Evolutionary conservation across 2,797 vertebrate genomes (phyloP), one percentile per base, ranked within the genome.

Genomic region (Spinus pinus): DNA sequence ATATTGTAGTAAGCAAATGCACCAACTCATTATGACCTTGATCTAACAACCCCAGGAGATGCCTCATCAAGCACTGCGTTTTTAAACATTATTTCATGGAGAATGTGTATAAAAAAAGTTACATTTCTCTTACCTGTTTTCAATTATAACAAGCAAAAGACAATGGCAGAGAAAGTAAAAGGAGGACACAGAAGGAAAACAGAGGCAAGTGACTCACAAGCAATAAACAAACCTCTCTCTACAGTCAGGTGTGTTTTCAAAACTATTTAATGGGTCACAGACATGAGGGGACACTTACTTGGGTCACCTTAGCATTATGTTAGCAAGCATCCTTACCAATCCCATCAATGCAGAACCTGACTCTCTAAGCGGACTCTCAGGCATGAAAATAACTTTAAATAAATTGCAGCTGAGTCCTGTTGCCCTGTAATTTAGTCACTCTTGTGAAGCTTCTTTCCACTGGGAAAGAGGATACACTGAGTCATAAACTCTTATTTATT

Each of bases 21-120:
- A 95, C 65, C 72, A 77, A 83, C 56, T 88, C 81, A 70, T 94
- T 83, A 89, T 1, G 6, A 88, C 90, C 93, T 91, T 92, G 77
- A 86, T 93, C 94, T 86, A 81, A 75, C 31, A 67, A 61, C 60
- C 44, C 33, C 71, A 53, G 64, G 30, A 87, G 74, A 66, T 18
- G 6, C 41, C 82, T 75, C 28, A 50, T 66, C 0, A 0, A 87
- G 27, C 53, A 18, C 39, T 41, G 47, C 31, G 18, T 44, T 74
- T 92, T 54, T 12, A 71, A 95, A 74, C 14, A 12, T 39, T 69
- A 37, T 86, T 90, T 87, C 86, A 75, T 6, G 1, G 14, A 81
- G 46, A 84, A 62, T 5, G 4, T 81, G 94, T 64, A 44, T 7
- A 25, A 78, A 65, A 61, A 89, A 92, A 86, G 58, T 60, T 86